These are phyloP conservation scores for Acridotheres tristis DNA, from an alignment of 2,797 vertebrate genomes.

Conservation along the genomic window DNA sequence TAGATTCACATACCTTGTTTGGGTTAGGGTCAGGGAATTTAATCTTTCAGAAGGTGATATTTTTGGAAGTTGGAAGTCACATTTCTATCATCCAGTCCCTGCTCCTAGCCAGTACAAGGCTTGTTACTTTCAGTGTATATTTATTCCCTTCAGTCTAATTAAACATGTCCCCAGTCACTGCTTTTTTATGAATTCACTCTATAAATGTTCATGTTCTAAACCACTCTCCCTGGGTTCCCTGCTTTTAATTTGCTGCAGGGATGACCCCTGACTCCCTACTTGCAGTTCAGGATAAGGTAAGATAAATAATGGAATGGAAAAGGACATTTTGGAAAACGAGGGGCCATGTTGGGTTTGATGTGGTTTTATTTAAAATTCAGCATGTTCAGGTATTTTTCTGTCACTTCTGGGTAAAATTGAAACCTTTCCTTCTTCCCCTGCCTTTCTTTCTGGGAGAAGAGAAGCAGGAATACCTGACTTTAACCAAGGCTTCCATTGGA, in stretches of 20 bases:
- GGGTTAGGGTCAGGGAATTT: not conserved
- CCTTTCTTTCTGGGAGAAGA: not conserved
- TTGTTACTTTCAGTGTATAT: not conserved
- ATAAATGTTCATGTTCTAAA: not conserved
- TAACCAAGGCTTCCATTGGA: not conserved
- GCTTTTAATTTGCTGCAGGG: not conserved
- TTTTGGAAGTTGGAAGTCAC: not conserved
- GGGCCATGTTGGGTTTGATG: not conserved
- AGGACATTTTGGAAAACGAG: not conserved
- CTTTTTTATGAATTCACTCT: not conserved
- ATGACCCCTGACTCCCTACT: not conserved
- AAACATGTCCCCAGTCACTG: not conserved
- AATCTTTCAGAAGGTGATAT: not conserved
- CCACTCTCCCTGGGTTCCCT: not conserved
- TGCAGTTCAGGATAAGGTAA: not conserved
- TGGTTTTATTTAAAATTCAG: not conserved
- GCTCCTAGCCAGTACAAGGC: not conserved
- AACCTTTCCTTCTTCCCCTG: not conserved
- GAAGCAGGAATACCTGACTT: not conserved
- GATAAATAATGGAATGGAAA: not conserved
- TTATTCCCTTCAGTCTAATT: not conserved
- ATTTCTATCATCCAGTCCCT: not conserved
- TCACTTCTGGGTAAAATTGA: not conserved
- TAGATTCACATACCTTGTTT: not conserved
- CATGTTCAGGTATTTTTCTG: not conserved